A percentile compares a stretch with the other conserved stretches of the same genome.
Conservation (phyloP, 2,797 vertebrate species). For the Aldrovandia affinis region DNA sequence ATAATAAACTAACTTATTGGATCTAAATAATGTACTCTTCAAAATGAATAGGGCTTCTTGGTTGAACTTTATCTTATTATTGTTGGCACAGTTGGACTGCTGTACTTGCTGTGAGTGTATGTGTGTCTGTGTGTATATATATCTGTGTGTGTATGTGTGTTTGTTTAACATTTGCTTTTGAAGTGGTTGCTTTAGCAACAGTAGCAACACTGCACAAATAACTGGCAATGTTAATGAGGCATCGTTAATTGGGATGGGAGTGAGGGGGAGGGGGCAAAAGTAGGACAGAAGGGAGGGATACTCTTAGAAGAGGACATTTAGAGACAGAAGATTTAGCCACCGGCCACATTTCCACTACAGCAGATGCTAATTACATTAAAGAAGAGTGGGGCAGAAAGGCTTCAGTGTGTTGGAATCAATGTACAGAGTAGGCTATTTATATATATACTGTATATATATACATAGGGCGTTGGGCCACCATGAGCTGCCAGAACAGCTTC, state of each 20-base stretch:
- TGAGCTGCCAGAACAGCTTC: too few relatives aligned
- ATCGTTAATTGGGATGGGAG: constrained; percentile 57
- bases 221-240: constrained; percentile 35
- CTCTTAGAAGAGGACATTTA: constrained; percentile 72
- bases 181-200: neutral
- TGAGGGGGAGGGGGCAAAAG: constrained; percentile 56
- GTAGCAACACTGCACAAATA: neutral
- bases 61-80: neutral
- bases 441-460: neutral
- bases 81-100: neutral
- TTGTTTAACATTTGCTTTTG: neutral
- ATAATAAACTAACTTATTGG: neutral
- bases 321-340: constrained; percentile 65
- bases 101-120: neutral
- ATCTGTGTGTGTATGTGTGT: neutral
- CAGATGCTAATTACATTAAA: constrained; percentile 72
- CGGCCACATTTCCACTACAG: constrained; percentile 57
- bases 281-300: constrained; percentile 57
- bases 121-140: too few relatives aligned
- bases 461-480: too few relatives aligned
- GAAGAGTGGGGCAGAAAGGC: constrained; percentile 51
- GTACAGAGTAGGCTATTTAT: neutral
- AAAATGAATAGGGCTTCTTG: neutral
- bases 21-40: neutral
- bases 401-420: neutral